Percentiles rank a stretch among this genome's conserved stretches.
Conservation (phyloP, 2,888 invertebrate species). For the Augochlorella aurata region DNA sequence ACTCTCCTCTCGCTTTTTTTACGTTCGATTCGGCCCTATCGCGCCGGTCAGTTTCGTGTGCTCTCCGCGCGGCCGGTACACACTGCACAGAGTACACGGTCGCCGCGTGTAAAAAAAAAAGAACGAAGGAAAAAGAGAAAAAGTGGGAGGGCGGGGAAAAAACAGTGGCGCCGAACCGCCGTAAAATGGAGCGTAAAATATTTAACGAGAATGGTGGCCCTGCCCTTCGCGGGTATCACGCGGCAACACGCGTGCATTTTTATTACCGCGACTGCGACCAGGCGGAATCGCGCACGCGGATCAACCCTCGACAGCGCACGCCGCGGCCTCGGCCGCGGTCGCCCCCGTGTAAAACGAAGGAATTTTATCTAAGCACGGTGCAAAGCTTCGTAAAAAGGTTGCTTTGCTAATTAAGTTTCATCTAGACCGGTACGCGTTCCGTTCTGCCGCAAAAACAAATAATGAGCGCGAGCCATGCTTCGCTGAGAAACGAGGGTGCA, state of each 20-base stretch:
- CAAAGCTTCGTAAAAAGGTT: conserved; percentile 10
- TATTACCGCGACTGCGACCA: conserved; percentile 22
- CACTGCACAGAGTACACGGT: conserved; percentile 28
- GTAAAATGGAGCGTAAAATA: conserved; percentile 73
- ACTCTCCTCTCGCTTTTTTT: conserved; percentile 6
- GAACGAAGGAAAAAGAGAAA: conserved; percentile 6
- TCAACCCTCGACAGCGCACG: neutral
- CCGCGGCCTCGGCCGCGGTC: too few relatives aligned
- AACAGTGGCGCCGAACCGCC: conserved; percentile 45
- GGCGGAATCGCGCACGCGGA: conserved; percentile 22
- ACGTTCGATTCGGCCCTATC: conserved; percentile 40
- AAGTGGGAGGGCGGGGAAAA: neutral
- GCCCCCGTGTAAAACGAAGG: neutral
- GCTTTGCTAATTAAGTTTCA: conserved; percentile 13
- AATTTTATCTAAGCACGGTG: neutral
- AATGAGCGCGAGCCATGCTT: neutral
- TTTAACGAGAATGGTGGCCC: conserved; percentile 66
- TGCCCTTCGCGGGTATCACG: conserved; percentile 52
- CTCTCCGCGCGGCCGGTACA: conserved; percentile 24
- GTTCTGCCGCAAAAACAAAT: neutral
- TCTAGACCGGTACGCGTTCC: neutral
- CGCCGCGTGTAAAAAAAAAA: conserved; percentile 41
- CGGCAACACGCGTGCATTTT: conserved; percentile 54
- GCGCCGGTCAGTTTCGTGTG: conserved; percentile 59
- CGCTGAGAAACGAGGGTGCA: neutral